Evolutionary conservation across 2,113 vertebrate genomes (phyloP), one percentile per base, ranked within the genome.

Genomic region (Solenodon paradoxus): DNA sequence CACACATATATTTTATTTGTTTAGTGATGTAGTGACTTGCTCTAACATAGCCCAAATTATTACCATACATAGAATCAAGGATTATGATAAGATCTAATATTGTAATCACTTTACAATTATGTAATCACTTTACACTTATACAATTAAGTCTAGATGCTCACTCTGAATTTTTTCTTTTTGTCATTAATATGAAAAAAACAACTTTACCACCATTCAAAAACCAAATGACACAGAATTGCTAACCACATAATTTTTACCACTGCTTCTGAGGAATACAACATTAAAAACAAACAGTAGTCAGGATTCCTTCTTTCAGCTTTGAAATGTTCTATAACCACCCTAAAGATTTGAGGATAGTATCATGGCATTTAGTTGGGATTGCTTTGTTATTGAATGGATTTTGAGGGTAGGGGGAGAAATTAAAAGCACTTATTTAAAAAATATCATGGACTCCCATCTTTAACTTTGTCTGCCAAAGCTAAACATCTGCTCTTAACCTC

Each of bases 251-350:
- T 75, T 82, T 51, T 90, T 80, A 66, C 63, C 64, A 80, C 38
- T 84, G 7, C 38, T 83, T 93, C 63, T 80, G 24, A 30, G 19
- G 35, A 88, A 85, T 74, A 42, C 2, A 80, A 72, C 16, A 74
- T 35, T 47, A 79, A 79, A 1, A 64, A 83, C 38, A 94, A 63
- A 90, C 11, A 90, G 16, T 57, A 85, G 32, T 63, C 53, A 71
- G 32, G 90, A 80, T 93, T 95, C 61, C 26, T 92, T 88, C 92
- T 71, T 61, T 15, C 93, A 26, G 59, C 69, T 38, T 82, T 77
- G 32, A 77, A 82, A 28, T 85, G 4, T 55, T 64, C 42, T 53
- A 22, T 64, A 74, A 69, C n/a, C 89, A 90, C 42, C 16, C 3
- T 40, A 30, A 20, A 51, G 42, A 47, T 77, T 92, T 85, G 20